Percentiles rank a stretch among this genome's conserved stretches.
Evolutionary conservation across 2,888 invertebrate species (phyloP).

Genomic region (Idaea straminata): DNA sequence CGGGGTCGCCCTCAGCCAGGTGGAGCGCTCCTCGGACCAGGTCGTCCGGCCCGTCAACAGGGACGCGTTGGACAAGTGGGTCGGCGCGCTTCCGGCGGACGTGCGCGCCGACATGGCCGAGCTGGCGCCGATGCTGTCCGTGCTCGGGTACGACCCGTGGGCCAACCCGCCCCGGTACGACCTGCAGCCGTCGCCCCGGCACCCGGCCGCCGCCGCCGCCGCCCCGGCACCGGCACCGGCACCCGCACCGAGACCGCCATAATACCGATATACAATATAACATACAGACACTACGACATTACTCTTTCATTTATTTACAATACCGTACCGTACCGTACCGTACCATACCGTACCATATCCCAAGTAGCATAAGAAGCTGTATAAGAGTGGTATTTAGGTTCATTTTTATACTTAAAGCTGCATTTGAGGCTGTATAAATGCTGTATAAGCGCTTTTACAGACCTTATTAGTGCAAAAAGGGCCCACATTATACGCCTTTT

Average conservation of each 20-base stretch:
- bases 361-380: no score
- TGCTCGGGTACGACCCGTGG: conserved; percentile 96
- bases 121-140: conserved; percentile 96
- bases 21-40: conserved; percentile 98
- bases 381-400: no score
- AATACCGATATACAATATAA: conserved; percentile 8
- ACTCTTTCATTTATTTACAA: no score
- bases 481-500: no score
- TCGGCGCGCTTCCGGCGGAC: conserved; percentile 93
- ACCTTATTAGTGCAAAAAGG: no score
- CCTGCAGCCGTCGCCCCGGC: conserved; percentile 69
- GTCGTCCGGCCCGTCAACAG: conserved; percentile 98
- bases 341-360: no score
- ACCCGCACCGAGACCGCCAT: conserved; percentile 24
- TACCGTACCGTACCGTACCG: no score
- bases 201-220: conserved; percentile 31
- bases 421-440: no score
- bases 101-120: conserved; percentile 95
- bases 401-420: no score
- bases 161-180: conserved; percentile 98
- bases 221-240: conserved; percentile 26
- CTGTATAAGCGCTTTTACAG: no score
- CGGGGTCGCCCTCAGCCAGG: conserved; percentile 96
- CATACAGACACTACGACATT: conserved; percentile 17
- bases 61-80: conserved; percentile 96